phyloP scores from a whole-genome alignment of 2,797 vertebrate genomes.

The Peromyscus nudipes region DNA sequence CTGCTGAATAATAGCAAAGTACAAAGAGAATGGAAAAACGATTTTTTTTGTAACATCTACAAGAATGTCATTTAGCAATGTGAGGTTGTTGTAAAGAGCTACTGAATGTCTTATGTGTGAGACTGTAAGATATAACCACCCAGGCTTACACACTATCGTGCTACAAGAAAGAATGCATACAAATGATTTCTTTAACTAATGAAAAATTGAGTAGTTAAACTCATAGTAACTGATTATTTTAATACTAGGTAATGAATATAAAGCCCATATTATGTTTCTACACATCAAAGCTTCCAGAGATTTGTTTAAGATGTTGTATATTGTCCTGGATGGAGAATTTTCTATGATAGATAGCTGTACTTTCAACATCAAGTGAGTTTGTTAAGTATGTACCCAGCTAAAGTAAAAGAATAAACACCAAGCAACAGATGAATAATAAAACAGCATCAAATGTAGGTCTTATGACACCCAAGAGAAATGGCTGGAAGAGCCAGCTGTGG shows the following conservation, averaged over 20 bases:
- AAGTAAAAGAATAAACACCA: not conserved
- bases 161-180: not conserved
- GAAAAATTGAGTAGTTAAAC: not conserved
- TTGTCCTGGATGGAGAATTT: no score
- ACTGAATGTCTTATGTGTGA: not conserved
- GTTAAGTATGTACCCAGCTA: not conserved
- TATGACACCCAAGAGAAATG: not conserved
- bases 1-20: conserved; percentile 17
- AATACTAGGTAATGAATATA: not conserved
- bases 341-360: not conserved
- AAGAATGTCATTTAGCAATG: conserved; percentile 12
- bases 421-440: not conserved
- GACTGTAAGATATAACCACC: not conserved
- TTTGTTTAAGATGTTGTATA: not conserved
- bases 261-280: not conserved
- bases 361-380: not conserved
- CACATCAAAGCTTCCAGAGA: not conserved
- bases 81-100: conserved; percentile 19
- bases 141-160: not conserved
- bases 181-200: not conserved
- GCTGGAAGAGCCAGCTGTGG: not conserved
- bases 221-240: not conserved
- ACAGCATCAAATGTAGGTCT: not conserved
- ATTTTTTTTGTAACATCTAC: conserved; percentile 26
- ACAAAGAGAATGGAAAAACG: not conserved